Evolutionary conservation across 2,113 vertebrate species (phyloP).

Genomic region (Cepphus grylle): DNA sequence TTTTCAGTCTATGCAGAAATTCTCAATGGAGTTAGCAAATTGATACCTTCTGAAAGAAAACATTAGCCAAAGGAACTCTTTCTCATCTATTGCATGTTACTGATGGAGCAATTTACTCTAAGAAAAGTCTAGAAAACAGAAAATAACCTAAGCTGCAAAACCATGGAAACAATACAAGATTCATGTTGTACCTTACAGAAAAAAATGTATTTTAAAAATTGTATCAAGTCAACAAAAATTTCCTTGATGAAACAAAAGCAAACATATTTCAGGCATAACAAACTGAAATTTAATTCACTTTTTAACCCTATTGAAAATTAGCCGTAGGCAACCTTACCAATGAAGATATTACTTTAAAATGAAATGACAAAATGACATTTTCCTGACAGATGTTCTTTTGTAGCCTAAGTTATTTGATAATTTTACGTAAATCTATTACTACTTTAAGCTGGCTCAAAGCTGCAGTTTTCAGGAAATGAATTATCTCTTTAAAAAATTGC

Average conservation of each 20-base stretch:
- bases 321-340: background rate
- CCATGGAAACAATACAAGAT: background rate
- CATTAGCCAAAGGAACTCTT: constrained; percentile 32
- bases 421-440: background rate
- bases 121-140: constrained; percentile 9
- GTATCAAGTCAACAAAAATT: background rate
- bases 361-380: background rate
- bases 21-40: constrained; percentile 13
- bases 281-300: background rate
- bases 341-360: background rate
- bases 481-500: background rate
- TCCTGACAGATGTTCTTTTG: background rate
- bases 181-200: background rate
- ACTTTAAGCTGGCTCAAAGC: background rate
- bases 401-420: background rate
- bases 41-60: constrained; percentile 33
- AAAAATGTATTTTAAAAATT: background rate
- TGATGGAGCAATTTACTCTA: background rate
- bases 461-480: background rate
- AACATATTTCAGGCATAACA: background rate
- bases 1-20: constrained; percentile 57
- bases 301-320: background rate
- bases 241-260: background rate
- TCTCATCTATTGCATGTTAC: constrained; percentile 12
- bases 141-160: background rate